Evolutionary conservation across 1,140 invertebrate genomes (phyloP), one percentile per base, ranked within the genome.

Genomic region (Brachionus sp.): DNA sequence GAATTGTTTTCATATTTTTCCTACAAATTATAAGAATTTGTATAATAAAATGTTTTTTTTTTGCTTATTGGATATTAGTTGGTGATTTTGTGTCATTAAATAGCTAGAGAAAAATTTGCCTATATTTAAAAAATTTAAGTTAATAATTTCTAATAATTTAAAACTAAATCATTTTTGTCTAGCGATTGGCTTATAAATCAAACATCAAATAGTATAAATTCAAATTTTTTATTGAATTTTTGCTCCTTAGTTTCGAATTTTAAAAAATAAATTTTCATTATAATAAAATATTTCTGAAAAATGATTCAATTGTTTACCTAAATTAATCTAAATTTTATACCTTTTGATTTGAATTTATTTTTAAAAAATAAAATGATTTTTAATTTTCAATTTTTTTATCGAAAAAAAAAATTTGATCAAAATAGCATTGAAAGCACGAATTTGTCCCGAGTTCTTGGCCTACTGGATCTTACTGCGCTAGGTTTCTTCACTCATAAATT

Each of bases 401-500:
- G 88, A 23, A 85, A 85, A 37, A 88, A 88, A 85, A 82, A 84
- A 5, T 75, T 88, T 42, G 75, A 84, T 2, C 62, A 87, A 62
- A 80, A 77, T 16, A 66, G 82, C 25, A 57, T 86, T 3, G 75
- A 84, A 9, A 89, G 90, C 19, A 91, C 92, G 0, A 90, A 92
- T 86, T 89, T 96, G 77, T 91, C 92, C 0, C 88, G 94, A 85
- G 93, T 94, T 12, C 90, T 96, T 12, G 92, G 91, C 7, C 88
- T 94, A 0, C 86, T 94, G 19, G 94, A 96, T 89, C 90, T 96
- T 1, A 94, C 93, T 0, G 92, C 92, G 0, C 88, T 96, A 5
- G 77, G 75, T 78, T 44, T 16, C 35, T 23, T 25, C n/a, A 13
- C 39, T 77, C 33, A 29, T 35, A 10, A 66, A 5, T 77, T 44